Conservation (phyloP, 2,113 vertebrate genomes). For the Lonchura striata region DNA sequence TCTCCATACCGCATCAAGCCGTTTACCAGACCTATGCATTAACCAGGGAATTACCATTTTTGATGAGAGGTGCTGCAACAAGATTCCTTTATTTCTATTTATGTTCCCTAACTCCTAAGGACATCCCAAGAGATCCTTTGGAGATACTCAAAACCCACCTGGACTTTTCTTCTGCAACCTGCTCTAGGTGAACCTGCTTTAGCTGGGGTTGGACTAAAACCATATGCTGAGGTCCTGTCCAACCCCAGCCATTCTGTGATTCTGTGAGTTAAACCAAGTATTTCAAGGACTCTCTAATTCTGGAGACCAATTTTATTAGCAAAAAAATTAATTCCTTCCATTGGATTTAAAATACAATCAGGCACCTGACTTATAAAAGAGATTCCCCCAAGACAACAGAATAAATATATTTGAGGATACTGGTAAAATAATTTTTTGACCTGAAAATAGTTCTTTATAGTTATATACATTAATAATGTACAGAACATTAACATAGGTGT, state of each 20-base stretch:
- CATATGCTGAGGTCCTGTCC: not conserved
- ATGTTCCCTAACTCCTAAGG: not conserved
- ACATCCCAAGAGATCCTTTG: not conserved
- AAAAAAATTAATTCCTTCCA: not conserved
- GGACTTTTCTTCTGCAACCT: not conserved
- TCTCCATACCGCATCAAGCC: not conserved
- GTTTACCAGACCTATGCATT: not conserved
- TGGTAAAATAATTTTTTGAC: not conserved
- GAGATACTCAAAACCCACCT: not conserved
- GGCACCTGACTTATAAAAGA: not conserved
- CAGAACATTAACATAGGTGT: not conserved
- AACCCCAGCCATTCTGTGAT: not conserved
- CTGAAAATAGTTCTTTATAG: not conserved
- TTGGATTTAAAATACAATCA: not conserved
- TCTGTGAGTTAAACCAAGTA: not conserved
- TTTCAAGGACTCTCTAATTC: not conserved
- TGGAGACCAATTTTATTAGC: not conserved
- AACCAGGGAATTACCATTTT: not conserved
- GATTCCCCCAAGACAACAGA: not conserved
- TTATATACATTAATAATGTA: not conserved
- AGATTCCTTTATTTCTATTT: not conserved
- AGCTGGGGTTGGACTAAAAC: not conserved
- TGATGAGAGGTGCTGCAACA: not conserved
- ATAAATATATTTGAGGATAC: not conserved
- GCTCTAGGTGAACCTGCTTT: not conserved